Base-by-base conservation (phyloP, 2,888 invertebrate species). In the Abrostola triplasia region DNA sequence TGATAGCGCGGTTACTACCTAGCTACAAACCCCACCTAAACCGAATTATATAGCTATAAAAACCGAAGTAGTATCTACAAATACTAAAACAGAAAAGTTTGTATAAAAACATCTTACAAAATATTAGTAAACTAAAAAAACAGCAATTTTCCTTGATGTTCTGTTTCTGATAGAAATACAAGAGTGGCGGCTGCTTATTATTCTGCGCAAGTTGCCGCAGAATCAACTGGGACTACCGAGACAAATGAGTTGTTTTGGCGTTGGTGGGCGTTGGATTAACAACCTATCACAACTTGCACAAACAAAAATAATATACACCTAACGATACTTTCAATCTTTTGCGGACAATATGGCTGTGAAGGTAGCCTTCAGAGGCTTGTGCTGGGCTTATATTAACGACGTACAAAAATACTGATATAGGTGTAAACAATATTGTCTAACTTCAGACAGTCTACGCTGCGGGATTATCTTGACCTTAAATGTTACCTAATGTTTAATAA, bases 141-240 rank as follows among this genome's bases (percentile, higher is more conserved):
- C 42, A 56, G 42, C 42, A 41, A 49, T 68, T 50, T 64, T 36
- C 36, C 7, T 68, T 51, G 63, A 42, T 52, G 58, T 63, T 55
- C 42, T 63, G 48, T 68, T 58, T 55, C 42, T 63, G 48, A 68
- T 58, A 59, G 48, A 69, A 69, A 69, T 69, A 52, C 36, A 40
- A 51, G 53, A 56, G 42, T 55, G 50, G 24, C 41, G 54, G 24
- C 54, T 63, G 44, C 55, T 69, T 69, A 59, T 69, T 69, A 69
- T 69, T 69, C 69, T 47, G 59, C 64, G 55, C 57, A 60, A 72
- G 59, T 60, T 57, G 50, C 50, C 13, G 50, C 44, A 52, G 44
- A 62, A 72, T 73, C 73, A 72, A 56, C 54, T 61, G 73, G 69
- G 63, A 73, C 54, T 60, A 50, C 51, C 48, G 47, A 73, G 69